phyloP scores from a whole-genome alignment of 1,140 invertebrate species.

The Zelostemma sp. region DNA sequence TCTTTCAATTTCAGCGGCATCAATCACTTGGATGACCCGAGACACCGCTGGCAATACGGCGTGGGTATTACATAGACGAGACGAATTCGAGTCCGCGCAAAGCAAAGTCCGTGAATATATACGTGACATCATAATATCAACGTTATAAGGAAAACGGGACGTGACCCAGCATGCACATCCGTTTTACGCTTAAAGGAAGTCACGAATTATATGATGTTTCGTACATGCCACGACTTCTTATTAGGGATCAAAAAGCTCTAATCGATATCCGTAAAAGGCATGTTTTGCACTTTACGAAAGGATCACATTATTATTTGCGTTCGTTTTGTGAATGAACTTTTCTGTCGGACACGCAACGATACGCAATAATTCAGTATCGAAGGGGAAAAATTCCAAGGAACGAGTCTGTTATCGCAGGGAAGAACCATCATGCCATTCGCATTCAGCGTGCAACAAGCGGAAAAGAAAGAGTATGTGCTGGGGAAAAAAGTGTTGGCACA shows the following conservation, averaged over 20 bases:
- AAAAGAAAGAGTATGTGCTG: slow-evolving; percentile 18
- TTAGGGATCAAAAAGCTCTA: slow-evolving; percentile 19
- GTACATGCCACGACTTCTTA: slow-evolving; percentile 57
- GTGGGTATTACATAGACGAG: slow-evolving; percentile 12
- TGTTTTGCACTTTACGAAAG: too few relatives aligned
- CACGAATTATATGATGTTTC: slow-evolving; percentile 58
- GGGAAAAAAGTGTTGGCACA: slow-evolving; percentile 13
- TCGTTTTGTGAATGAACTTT: too few relatives aligned
- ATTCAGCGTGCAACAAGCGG: slow-evolving; percentile 39
- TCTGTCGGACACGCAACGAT: too few relatives aligned
- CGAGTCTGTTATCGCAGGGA: background rate
- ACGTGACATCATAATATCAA: slow-evolving; percentile 57
- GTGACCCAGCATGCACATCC: slow-evolving; percentile 64
- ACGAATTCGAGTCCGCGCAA: slow-evolving; percentile 23
- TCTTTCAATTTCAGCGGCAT: too few relatives aligned
- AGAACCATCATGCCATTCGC: slow-evolving; percentile 27
- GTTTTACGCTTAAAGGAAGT: slow-evolving; percentile 60
- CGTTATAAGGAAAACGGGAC: slow-evolving; percentile 57
- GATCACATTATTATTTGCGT: too few relatives aligned
- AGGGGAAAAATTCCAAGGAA: background rate
- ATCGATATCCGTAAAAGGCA: background rate
- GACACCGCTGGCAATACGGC: background rate
- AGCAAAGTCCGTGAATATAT: slow-evolving; percentile 21
- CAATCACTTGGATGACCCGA: background rate
- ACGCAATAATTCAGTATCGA: background rate